Evolutionary conservation across 2,113 vertebrate genomes (phyloP).

Genomic region (Monarcha castaneiventris): DNA sequence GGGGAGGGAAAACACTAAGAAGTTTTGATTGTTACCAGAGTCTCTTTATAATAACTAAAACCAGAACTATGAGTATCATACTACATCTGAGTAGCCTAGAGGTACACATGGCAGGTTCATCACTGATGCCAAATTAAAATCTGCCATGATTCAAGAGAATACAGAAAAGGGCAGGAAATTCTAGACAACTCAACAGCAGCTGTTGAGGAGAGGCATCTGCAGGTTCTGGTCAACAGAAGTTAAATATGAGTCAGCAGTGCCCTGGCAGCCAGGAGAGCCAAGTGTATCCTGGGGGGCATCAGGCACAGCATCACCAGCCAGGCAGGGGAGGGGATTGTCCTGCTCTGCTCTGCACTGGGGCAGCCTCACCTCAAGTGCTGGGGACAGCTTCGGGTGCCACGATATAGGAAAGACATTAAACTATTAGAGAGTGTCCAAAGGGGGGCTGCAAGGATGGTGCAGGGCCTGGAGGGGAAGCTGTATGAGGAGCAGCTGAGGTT

Average conservation of each 20-base stretch:
- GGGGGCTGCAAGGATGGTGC: no score
- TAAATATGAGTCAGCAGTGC: not conserved
- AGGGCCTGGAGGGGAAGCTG: not conserved
- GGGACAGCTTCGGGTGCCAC: not conserved
- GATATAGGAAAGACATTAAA: not conserved
- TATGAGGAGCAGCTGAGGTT: not conserved
- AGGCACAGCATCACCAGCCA: not conserved
- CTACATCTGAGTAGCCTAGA: not conserved
- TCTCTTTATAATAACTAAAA: not conserved
- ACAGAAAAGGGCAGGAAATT: not conserved
- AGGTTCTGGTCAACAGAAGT: not conserved
- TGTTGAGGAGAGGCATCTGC: not conserved
- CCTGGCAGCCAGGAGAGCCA: not conserved
- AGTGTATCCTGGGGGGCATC: rapidly evolving
- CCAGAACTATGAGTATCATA: not conserved
- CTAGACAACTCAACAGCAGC: not conserved
- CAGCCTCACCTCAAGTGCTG: rapidly evolving
- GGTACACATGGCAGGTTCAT: not conserved
- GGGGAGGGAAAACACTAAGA: not conserved
- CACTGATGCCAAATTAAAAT: not conserved
- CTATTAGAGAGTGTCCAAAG: not conserved
- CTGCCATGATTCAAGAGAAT: not conserved
- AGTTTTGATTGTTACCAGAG: not conserved
- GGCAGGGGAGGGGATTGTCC: not conserved
- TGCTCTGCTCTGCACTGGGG: not conserved